Evolutionary conservation across 1,140 invertebrate species (phyloP).

Genomic region (Sitobion miscanthi): DNA sequence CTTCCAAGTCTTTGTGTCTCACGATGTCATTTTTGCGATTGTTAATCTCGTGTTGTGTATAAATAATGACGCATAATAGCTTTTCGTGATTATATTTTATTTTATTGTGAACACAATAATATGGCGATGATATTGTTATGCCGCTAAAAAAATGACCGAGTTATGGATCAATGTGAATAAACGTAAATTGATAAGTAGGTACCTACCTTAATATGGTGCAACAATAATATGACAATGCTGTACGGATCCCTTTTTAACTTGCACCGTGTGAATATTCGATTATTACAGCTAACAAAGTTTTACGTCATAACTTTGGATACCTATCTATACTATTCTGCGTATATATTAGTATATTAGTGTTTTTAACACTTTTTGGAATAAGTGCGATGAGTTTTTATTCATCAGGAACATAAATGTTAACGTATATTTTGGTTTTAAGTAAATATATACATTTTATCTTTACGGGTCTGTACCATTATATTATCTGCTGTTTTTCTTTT

Average conservation of each 20-base stretch:
- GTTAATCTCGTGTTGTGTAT: not conserved
- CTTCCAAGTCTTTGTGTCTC: not conserved
- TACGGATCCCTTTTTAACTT: not conserved
- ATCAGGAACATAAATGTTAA: not conserved
- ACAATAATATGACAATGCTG: not conserved
- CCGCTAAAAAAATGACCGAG: not conserved
- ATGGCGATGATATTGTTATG: not conserved
- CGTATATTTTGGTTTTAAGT: not conserved
- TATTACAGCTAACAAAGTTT: not conserved
- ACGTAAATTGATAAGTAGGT: not conserved
- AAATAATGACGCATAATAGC: not conserved
- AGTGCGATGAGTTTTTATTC: not conserved
- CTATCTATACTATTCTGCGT: not conserved
- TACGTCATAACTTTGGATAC: too few species aligned
- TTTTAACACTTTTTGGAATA: not conserved
- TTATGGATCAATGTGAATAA: not conserved
- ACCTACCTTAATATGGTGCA: not conserved
- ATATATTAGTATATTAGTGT: too few species aligned
- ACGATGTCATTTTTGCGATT: not conserved
- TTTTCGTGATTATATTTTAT: not conserved
- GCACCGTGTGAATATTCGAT: not conserved
- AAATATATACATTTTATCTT: not conserved
- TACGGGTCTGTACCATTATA: not conserved
- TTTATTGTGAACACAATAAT: not conserved
- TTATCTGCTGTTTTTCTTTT: not conserved